These are phyloP conservation scores for Drosophila diplacantha DNA, from an alignment of 2,888 invertebrate genomes.

Conservation along the genomic window DNA sequence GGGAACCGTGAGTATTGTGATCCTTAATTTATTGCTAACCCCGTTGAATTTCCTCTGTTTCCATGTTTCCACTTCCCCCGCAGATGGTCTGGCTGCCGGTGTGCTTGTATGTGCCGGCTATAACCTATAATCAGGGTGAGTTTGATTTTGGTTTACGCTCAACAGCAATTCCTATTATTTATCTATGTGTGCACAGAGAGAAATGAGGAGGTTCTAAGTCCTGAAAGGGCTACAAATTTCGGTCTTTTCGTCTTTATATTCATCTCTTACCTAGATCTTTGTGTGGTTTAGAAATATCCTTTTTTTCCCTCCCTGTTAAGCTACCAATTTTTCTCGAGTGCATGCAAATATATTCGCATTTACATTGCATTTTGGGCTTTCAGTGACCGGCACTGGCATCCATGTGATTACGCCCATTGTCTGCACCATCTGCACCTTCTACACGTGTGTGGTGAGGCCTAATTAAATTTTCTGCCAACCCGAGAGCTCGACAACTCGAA, in stretches of 20 bases:
- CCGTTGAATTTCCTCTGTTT: not conserved
- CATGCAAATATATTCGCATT: not conserved
- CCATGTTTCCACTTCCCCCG: slow-evolving; percentile 1
- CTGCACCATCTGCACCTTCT: slow-evolving; percentile 89
- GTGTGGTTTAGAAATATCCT: no score
- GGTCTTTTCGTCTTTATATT: no score
- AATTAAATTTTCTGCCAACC: slow-evolving; percentile 36
- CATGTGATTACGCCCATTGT: slow-evolving; percentile 89
- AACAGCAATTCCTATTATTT: slow-evolving; percentile 10
- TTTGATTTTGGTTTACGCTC: slow-evolving; percentile 8
- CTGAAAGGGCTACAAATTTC: no score
- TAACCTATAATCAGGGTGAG: slow-evolving; percentile 87
- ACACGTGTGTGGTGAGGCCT: slow-evolving; percentile 89
- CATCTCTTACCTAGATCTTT: no score
- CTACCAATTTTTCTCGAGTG: not conserved
- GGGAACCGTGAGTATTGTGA: slow-evolving; percentile 81
- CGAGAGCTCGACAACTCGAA: not conserved
- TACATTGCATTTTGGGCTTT: slow-evolving; percentile 19
- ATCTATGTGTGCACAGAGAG: not conserved
- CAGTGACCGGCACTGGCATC: slow-evolving; percentile 83
- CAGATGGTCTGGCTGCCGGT: slow-evolving; percentile 75
- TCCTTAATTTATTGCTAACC: not conserved
- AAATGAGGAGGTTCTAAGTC: not conserved
- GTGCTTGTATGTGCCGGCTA: slow-evolving; percentile 84
- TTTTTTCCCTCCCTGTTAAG: not conserved